A percentile compares a stretch with the other conserved stretches of the same genome.
These are phyloP conservation scores for Heliopora coerulea DNA, from an alignment of 92 coral and sea anemone genomes.

Conservation along the genomic window DNA sequence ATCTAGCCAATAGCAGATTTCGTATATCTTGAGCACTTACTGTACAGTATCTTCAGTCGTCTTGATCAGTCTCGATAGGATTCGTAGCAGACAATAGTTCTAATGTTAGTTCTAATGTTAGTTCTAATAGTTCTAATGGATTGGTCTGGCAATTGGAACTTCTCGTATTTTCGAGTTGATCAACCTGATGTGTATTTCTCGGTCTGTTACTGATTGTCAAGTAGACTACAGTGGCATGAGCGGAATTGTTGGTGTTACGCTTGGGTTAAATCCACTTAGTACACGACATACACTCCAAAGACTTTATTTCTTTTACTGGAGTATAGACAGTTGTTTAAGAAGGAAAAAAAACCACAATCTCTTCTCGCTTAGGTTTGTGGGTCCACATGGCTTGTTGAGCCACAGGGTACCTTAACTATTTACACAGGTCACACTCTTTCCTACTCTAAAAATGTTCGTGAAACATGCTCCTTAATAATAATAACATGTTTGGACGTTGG, in stretches of 20 bases:
- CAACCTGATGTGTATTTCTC: not conserved
- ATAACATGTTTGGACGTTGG: not conserved
- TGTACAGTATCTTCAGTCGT: not conserved
- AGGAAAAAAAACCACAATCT: no score
- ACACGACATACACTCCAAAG: no score
- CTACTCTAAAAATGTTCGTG: constrained; percentile 8
- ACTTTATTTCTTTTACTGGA: no score
- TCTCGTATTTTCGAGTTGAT: constrained; percentile 3
- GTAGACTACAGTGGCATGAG: constrained; percentile 45
- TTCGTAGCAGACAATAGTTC: constrained; percentile 22
- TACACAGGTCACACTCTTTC: constrained; percentile 36
- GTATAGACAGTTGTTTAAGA: no score
- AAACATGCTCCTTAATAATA: not conserved
- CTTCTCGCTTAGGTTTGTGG: not conserved
- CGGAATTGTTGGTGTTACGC: constrained; percentile 41
- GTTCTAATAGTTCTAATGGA: no score
- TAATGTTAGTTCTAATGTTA: no score
- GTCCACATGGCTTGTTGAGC: not conserved
- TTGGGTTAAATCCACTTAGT: no score
- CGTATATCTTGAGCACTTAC: constrained; percentile 17
- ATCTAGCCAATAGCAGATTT: constrained; percentile 48
- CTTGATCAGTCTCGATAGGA: constrained; percentile 24
- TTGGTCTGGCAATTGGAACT: constrained; percentile 10
- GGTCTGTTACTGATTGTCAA: not conserved
- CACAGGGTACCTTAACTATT: constrained; percentile 9